Evolutionary conservation across 2,797 vertebrate genomes (phyloP), one percentile per base, ranked within the genome.

Genomic region (Rallus crepitans): DNA sequence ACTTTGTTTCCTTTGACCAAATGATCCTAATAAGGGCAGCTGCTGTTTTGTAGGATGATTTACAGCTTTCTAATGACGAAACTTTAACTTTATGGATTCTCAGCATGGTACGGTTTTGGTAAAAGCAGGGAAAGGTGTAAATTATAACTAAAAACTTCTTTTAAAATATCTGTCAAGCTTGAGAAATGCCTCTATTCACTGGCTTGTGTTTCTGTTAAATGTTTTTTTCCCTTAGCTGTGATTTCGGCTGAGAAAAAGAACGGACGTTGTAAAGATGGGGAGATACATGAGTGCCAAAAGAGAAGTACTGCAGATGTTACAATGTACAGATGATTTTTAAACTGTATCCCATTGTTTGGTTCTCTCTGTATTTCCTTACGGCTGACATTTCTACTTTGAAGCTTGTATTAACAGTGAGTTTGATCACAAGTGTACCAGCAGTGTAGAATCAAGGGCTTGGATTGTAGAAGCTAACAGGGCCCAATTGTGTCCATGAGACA

Each of bases 381-480:
- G 87, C n/a, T 57, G 88, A 83, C 45, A 90, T 81, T 94, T 97
- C 91, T 94, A 90, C 66, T 88, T 90, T 94, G 57, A 90, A 93
- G 72, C 42, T 91, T 33, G 24, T 37, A 86, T 61, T 70, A 88
- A 90, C 79, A 82, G 2, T 50, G 72, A 66, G 33, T 71, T 27
- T 77, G 37, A 94, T 24, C 18, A 94, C 77, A 57, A 80, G 59
- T n/a, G 24, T 68, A 85, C 10, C 70, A 84, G 60, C 56, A 77
- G 45, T 40, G 56, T 1, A 87, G 70, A 82, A 79, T 88, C 18
- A 8, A 87, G n/a, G 45, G 63, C 56, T 35, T 53, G 73, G 31
- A 68, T 79, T 91, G 69, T 70, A 27, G 30, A 39, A 86, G 37
- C 20, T 77, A 82, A 70, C 6, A 42, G 11, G 27, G 28, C 42